These are phyloP conservation scores for Stigmatopora nigra DNA, from an alignment of 2,113 vertebrate species.

Conservation along the genomic window DNA sequence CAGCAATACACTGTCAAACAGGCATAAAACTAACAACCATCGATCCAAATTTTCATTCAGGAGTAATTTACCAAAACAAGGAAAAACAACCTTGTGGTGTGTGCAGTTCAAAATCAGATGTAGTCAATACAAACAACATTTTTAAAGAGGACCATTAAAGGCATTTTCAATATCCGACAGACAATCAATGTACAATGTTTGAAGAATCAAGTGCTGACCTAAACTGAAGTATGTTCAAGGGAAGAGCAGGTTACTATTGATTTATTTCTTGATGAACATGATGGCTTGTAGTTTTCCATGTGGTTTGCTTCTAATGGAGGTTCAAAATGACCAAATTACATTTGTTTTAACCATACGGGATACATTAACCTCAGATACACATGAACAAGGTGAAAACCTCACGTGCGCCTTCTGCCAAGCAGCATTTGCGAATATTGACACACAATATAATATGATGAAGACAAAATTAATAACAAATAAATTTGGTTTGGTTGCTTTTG, in stretches of 20 bases:
- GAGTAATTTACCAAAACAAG: conserved; percentile 20
- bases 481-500: background rate
- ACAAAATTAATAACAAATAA: background rate
- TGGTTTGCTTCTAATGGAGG: conserved; percentile 53
- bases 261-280: conserved; percentile 65
- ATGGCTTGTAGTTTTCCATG: conserved; percentile 55
- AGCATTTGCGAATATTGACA: background rate
- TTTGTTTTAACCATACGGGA: conserved; percentile 54
- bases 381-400: conserved; percentile 29
- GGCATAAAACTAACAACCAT: background rate
- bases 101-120: conserved; percentile 60
- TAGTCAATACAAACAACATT: conserved; percentile 80
- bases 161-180: conserved; percentile 70
- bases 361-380: conserved; percentile 49
- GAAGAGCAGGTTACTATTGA: conserved; percentile 73
- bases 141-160: conserved; percentile 73
- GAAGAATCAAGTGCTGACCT: conserved; percentile 77
- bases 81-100: conserved; percentile 9
- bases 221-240: conserved; percentile 65
- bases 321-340: conserved; percentile 56
- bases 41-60: conserved; percentile 7
- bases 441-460: background rate
- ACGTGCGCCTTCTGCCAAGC: conserved; percentile 1
- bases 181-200: conserved; percentile 77
- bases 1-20: background rate